Evolutionary conservation across 2,113 vertebrate genomes (phyloP), one percentile per base, ranked within the genome.

Genomic region (Hipposideros armiger): DNA sequence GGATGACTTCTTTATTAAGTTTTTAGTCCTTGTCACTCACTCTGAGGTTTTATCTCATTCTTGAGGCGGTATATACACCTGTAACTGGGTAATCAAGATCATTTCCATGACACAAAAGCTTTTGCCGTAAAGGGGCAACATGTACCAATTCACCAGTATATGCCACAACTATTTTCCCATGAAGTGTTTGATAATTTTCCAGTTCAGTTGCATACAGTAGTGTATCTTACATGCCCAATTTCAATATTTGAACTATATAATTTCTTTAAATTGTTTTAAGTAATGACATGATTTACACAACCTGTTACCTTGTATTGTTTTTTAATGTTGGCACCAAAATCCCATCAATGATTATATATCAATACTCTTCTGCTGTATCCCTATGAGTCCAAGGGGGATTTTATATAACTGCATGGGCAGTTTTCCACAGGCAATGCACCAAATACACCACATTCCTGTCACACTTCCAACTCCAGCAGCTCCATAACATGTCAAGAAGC

Each of bases 21-120:
- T 99, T 97, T 99, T 99, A 90, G 99, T 99, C 94, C 99, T 99
- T 96, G 99, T 99, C 66, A 99, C 99, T 99, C 99, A 99, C 95
- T 99, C 98, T 14, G 99, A 99, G 15, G 98, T 98, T 26, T 99
- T 98, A 0, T 98, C 98, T 67, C 99, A 98, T 97, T 99, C 99
- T 97, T 98, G 98, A 3, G 99, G 99, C 19, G 99, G 99, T 7
- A 99, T 99, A 76, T 99, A 97, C 3, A 99, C 99, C 97, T 99
- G 98, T 83, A 99, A 99, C 95, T 99, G 99, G 11, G 99, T 99
- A 97, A 99, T 99, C 76, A 99, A 99, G 98, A 36, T 99, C 99
- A 1, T 99, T 99, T 3, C 99, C 99, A 3, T 99, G 99, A 36
- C 98, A 98, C 99, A 99, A 99, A 22, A 99, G 98, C 99, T 99